phyloP scores from a whole-genome alignment of 1,140 invertebrate species.

The Tribolium madens region DNA sequence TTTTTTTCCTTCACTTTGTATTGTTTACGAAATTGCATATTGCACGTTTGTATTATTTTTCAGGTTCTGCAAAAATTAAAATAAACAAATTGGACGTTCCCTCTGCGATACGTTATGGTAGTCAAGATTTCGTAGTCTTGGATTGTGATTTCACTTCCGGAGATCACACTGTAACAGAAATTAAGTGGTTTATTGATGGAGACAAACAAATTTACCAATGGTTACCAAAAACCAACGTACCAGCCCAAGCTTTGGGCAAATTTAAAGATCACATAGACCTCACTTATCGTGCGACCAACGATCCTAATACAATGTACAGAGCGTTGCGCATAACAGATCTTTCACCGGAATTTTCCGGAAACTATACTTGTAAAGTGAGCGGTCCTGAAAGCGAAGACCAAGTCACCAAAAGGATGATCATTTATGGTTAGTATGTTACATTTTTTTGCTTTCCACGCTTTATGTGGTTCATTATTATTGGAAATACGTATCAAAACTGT shows the following conservation, averaged over 20 bases:
- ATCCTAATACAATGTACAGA: constrained; percentile 54
- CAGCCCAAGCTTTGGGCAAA: constrained; percentile 41
- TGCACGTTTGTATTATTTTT: constrained; percentile 51
- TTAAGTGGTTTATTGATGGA: constrained; percentile 61
- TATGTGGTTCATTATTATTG: too few relatives aligned
- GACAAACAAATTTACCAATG: constrained; percentile 60
- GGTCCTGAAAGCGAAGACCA: constrained; percentile 47
- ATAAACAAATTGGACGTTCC: constrained; percentile 58
- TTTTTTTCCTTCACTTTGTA: too few relatives aligned
- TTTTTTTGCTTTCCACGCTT: too few relatives aligned
- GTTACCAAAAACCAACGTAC: constrained; percentile 47
- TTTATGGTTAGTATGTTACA: constrained; percentile 60
- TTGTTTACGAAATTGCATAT: not conserved
- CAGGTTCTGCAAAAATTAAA: constrained; percentile 52
- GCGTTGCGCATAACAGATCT: constrained; percentile 57
- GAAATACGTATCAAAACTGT: not conserved
- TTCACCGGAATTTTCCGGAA: constrained; percentile 53
- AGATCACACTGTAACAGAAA: constrained; percentile 50
- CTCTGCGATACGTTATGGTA: constrained; percentile 48
- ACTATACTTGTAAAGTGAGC: constrained; percentile 60
- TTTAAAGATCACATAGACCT: constrained; percentile 56
- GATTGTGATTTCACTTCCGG: constrained; percentile 58
- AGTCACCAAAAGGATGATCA: constrained; percentile 54
- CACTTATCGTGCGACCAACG: constrained; percentile 51
- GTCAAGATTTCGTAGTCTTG: constrained; percentile 50